These are phyloP conservation scores for Micropterix aruncella DNA, from an alignment of 2,888 invertebrate species.

Conservation along the genomic window DNA sequence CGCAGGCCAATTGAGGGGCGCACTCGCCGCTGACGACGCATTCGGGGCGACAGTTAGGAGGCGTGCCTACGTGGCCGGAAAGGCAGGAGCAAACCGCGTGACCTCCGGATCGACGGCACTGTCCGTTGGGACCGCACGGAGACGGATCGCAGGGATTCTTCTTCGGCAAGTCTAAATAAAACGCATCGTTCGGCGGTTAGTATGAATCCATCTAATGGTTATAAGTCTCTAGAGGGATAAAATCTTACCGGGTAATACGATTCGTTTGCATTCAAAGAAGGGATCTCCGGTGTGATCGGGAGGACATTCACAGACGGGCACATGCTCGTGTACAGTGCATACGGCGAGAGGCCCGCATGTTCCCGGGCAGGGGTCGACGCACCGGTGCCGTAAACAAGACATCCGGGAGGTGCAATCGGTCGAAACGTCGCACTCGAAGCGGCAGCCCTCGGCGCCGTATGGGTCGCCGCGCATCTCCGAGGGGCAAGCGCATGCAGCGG, in stretches of 20 bases:
- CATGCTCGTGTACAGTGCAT: conserved; percentile 65
- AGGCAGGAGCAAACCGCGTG: conserved; percentile 79
- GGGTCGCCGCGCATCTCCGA: conserved; percentile 72
- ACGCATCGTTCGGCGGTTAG: too few relatives aligned
- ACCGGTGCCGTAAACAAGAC: conserved; percentile 71
- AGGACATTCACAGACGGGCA: conserved; percentile 65
- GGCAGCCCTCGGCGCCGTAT: conserved; percentile 56
- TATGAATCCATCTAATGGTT: not conserved
- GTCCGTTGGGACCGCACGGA: conserved; percentile 80
- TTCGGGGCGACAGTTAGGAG: conserved; percentile 71
- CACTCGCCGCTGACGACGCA: conserved; percentile 83
- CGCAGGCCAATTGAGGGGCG: conserved; percentile 64
- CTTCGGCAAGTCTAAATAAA: too few relatives aligned
- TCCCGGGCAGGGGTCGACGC: conserved; percentile 72
- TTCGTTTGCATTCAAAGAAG: conserved; percentile 58
- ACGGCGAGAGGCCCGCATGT: conserved; percentile 71
- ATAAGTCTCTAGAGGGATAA: not conserved
- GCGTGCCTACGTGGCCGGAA: conserved; percentile 63
- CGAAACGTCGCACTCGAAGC: conserved; percentile 66
- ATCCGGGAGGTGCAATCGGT: conserved; percentile 57
- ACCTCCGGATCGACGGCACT: conserved; percentile 63
- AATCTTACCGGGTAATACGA: conserved; percentile 28
- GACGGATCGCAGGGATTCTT: conserved; percentile 67
- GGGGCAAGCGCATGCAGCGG: conserved; percentile 74
- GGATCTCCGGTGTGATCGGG: conserved; percentile 69